Evolutionary conservation across 2,113 vertebrate genomes (phyloP), one percentile per base, ranked within the genome.

Genomic region (Bombycilla garrulus): DNA sequence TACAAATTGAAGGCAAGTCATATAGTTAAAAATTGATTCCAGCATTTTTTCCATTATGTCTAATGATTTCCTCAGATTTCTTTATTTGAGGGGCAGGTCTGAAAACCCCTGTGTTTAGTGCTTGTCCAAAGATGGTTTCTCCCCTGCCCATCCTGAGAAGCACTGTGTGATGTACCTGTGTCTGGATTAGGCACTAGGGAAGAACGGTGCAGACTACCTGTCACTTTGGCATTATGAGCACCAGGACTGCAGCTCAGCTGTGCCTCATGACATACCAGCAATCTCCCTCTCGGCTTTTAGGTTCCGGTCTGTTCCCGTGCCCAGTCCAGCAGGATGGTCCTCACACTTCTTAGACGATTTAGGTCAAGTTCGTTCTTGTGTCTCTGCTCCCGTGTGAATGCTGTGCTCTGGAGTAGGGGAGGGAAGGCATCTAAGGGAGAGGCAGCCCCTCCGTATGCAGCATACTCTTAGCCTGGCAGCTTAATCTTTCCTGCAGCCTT

Each of bases 171-270:
- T 15, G 18, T 54, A 24, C 33, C 47, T 88, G 19, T 54, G 7
- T 64, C 33, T 82, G 58, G 28, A 28, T 72, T 56, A 51, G 62
- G 71, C 18, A 21, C 40, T 60, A n/a, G 56, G 56, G 40, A 25
- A 47, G 56, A 70, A 29, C 0, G 0, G 24, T 51, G 56, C n/a
- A 54, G 18, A 35, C 20, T 26, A 35, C 24, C 35, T 3, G 0
- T 50, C 0, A 0, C 35, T 83, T 91, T 0, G 0, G 18, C 58
- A 42, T 69, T 83, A 16, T 45, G 47, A 66, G 36, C 35, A 38
- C 81, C 38, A 50, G 33, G 24, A 80, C 50, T 4, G 1, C 48
- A 42, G 29, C 1, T 3, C n/a, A 48, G 33, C 53, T 40, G 12
- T 51, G 57, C 18, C 18, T 19, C 10, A 4, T 29, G 33, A 26